phyloP scores from a whole-genome alignment of 1,140 invertebrate species.

The Zaprionus africanus region DNA sequence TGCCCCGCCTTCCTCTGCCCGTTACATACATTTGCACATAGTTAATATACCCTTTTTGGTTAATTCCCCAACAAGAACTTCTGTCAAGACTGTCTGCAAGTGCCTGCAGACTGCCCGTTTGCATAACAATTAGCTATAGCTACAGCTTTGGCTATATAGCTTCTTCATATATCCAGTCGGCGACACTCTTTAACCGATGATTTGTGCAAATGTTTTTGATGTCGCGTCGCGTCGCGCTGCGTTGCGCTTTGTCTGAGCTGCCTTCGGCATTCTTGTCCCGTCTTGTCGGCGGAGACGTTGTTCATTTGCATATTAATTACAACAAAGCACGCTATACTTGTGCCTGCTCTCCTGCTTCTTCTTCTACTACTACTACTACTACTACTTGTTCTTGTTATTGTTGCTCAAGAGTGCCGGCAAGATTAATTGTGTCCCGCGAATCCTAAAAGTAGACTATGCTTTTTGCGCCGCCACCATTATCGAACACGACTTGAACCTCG shows the following conservation, averaged over 20 bases:
- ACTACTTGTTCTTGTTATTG: slow-evolving; percentile 2
- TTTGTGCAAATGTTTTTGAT: slow-evolving; percentile 74
- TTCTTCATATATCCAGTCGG: slow-evolving; percentile 21
- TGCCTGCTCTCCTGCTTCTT: not conserved
- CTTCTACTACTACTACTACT: not conserved
- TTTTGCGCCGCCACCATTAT: slow-evolving; percentile 8
- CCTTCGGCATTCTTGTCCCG: slow-evolving; percentile 17
- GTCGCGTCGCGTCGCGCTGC: slow-evolving; percentile 53
- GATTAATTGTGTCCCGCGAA: slow-evolving; percentile 51
- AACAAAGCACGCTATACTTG: slow-evolving; percentile 51
- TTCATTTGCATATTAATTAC: slow-evolving; percentile 76
- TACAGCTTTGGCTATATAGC: not conserved
- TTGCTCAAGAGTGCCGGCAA: slow-evolving; percentile 52
- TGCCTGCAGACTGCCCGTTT: slow-evolving; percentile 49
- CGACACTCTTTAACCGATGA: slow-evolving; percentile 60
- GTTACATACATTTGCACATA: no score
- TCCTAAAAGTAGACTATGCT: slow-evolving; percentile 55
- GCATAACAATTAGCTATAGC: slow-evolving; percentile 66
- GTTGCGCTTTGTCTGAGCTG: slow-evolving; percentile 42
- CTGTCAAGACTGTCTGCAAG: slow-evolving; percentile 22
- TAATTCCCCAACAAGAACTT: slow-evolving; percentile 13
- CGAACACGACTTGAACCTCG: slow-evolving; percentile 4
- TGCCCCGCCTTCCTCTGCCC: no score
- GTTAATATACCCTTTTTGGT: no score
- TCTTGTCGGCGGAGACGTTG: slow-evolving; percentile 19